Conservation (phyloP, 2,888 invertebrate species). For the Bombylius major region DNA sequence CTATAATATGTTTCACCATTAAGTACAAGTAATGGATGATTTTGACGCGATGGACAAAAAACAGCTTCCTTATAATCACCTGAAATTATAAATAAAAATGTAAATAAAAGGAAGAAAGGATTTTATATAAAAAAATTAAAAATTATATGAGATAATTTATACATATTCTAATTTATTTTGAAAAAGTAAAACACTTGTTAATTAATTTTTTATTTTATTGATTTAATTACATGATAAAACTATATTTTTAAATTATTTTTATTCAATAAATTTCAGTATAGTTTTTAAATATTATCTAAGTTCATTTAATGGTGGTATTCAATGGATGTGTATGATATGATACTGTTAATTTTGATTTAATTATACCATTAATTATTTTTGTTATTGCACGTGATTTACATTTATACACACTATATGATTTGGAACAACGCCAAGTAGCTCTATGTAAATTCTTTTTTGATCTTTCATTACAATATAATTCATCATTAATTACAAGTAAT, state of each 20-base stretch:
- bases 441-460: neutral
- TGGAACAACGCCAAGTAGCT: too few species aligned
- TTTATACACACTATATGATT: too few species aligned
- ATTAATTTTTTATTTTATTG: too few species aligned
- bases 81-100: neutral
- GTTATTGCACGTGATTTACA: constrained; percentile 20
- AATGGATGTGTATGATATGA: constrained; percentile 14
- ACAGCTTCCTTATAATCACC: neutral
- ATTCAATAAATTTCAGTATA: too few species aligned
- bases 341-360: constrained; percentile 21
- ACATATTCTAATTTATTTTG: too few species aligned
- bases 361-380: constrained; percentile 16
- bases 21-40: neutral
- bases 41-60: neutral
- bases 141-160: too few species aligned
- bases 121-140: too few species aligned
- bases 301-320: too few species aligned
- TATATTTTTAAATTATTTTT: too few species aligned
- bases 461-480: neutral
- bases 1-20: neutral
- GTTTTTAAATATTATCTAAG: too few species aligned
- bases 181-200: too few species aligned
- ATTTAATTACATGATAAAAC: too few species aligned
- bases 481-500: neutral
- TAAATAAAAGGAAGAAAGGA: neutral